Evolutionary conservation across 2,888 invertebrate genomes (phyloP).

Genomic region (Mesochorus sp.): DNA sequence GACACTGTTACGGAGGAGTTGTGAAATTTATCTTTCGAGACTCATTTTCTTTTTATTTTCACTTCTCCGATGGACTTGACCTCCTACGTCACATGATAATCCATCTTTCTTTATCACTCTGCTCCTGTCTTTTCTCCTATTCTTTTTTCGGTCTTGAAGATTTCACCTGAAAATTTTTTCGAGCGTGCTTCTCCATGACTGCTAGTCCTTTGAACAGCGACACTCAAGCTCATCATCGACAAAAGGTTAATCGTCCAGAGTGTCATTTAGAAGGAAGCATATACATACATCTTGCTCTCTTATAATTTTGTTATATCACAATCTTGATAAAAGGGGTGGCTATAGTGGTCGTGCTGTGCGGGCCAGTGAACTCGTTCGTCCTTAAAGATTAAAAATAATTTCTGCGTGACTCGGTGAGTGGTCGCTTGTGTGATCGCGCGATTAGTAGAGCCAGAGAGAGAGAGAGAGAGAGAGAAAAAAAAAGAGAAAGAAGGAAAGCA

Average conservation of each 20-base stretch:
- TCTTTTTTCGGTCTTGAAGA: background rate
- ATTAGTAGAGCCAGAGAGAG: background rate
- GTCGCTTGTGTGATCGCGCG: background rate
- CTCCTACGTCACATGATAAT: background rate
- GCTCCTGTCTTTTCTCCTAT: background rate
- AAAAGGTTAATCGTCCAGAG: conserved; percentile 1
- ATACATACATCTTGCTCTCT: background rate
- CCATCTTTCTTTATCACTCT: conserved; percentile 3
- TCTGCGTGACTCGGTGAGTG: conserved; percentile 29
- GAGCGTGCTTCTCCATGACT: background rate
- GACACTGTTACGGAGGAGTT: background rate
- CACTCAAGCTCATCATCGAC: background rate
- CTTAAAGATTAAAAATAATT: background rate
- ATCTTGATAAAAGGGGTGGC: background rate
- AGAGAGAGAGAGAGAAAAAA: background rate
- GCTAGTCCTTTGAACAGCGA: background rate
- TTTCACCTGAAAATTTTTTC: background rate
- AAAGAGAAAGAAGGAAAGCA: too few species aligned
- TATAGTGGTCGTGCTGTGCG: conserved; percentile 9
- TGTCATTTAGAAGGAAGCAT: background rate
- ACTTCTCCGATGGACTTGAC: background rate
- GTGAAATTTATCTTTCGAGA: background rate
- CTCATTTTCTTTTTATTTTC: background rate
- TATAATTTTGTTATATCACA: too few species aligned
- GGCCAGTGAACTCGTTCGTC: conserved; percentile 19